phyloP scores from a whole-genome alignment of 2,888 invertebrate genomes.

The Erannis defoliaria region DNA sequence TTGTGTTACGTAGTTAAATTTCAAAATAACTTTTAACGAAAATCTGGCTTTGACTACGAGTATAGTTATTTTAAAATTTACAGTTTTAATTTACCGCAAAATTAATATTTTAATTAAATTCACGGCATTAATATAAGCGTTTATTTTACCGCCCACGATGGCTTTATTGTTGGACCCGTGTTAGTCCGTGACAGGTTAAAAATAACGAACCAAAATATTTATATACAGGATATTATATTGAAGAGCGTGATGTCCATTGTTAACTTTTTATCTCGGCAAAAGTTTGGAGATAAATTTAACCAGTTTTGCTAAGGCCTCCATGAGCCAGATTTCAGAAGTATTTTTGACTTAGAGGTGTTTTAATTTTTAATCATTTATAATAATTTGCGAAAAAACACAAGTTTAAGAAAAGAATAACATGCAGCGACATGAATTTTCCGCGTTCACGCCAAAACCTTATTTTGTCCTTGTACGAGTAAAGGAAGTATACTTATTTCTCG shows the following conservation, averaged over 20 bases:
- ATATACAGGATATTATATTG: not conserved
- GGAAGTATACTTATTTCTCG: too few relatives aligned
- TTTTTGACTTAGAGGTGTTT: too few relatives aligned
- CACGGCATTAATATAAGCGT: constrained; percentile 6
- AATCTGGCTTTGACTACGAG: not conserved
- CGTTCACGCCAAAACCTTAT: too few relatives aligned
- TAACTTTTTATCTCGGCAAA: too few relatives aligned
- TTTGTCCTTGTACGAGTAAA: too few relatives aligned
- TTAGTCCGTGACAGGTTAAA: constrained; percentile 45
- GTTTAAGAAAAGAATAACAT: too few relatives aligned
- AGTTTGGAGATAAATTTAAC: too few relatives aligned
- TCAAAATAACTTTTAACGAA: not conserved
- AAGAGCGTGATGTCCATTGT: not conserved
- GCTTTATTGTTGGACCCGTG: constrained; percentile 43
- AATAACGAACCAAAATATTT: constrained; percentile 17
- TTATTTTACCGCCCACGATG: constrained; percentile 17
- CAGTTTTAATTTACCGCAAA: constrained; percentile 7
- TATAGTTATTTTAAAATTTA: constrained; percentile 4
- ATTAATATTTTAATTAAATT: constrained; percentile 19
- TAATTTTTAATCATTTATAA: too few relatives aligned
- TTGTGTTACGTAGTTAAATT: not conserved
- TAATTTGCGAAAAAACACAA: too few relatives aligned
- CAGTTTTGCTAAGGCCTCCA: too few relatives aligned
- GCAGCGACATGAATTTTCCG: too few relatives aligned
- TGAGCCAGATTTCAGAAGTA: too few relatives aligned